phyloP scores from a whole-genome alignment of 2,797 vertebrate species.

The Chrysocyon brachyurus region DNA sequence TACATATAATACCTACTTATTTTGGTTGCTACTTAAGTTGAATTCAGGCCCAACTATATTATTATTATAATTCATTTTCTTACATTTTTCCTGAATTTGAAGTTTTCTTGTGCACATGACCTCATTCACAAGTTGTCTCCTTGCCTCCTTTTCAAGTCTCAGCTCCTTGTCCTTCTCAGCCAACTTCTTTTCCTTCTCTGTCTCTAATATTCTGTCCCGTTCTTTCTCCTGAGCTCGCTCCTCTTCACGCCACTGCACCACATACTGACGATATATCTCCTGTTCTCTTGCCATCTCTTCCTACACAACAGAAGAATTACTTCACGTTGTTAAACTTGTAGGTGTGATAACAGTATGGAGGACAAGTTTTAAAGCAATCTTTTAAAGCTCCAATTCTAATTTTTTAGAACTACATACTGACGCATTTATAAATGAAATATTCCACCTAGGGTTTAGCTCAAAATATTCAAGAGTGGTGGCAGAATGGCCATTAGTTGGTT shows the following conservation, averaged over 20 bases:
- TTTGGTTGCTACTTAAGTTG: slow-evolving; percentile 8
- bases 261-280: slow-evolving; percentile 89
- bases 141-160: slow-evolving; percentile 88
- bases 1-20: not conserved
- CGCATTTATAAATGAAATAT: not conserved
- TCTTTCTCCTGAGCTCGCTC: slow-evolving; percentile 90
- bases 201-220: slow-evolving; percentile 88
- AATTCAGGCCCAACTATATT: slow-evolving; percentile 20
- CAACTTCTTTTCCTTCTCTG: slow-evolving; percentile 88
- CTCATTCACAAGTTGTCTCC: slow-evolving; percentile 90
- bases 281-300: slow-evolving; percentile 90
- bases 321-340: not conserved
- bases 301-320: slow-evolving; percentile 86
- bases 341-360: not conserved
- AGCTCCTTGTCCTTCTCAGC: slow-evolving; percentile 86
- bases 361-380: not conserved
- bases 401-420: not conserved
- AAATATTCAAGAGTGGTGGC: not conserved
- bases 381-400: not conserved
- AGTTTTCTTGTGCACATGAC: slow-evolving; percentile 89
- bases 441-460: not conserved
- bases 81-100: slow-evolving; percentile 94
- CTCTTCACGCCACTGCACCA: slow-evolving; percentile 89
- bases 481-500: not conserved
- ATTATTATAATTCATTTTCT: slow-evolving; percentile 75